Percentiles rank a stretch among this genome's conserved stretches.
Conservation (phyloP, 1,140 invertebrate genomes). For the Zeugodacus cucurbitae region DNA sequence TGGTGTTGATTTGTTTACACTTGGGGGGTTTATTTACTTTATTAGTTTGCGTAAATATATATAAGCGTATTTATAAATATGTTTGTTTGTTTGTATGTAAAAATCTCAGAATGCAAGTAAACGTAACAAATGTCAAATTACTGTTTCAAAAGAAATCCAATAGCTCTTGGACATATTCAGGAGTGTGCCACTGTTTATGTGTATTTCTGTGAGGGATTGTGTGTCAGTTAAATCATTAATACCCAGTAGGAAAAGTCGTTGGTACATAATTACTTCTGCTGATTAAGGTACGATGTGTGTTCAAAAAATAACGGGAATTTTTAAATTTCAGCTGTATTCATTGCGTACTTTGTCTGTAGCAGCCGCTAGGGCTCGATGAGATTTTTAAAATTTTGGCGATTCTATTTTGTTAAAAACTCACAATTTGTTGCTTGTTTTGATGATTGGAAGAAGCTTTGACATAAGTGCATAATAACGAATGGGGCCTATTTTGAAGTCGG, state of each 20-base stretch:
- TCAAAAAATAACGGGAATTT: no score
- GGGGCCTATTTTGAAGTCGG: no score
- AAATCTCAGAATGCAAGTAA: neutral
- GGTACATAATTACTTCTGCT: no score
- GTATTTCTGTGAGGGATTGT: neutral
- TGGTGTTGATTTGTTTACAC: neutral
- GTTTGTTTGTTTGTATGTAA: neutral
- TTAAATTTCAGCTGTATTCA: no score
- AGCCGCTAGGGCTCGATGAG: no score
- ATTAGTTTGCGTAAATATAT: neutral
- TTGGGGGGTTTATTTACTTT: neutral
- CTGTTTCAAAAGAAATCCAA: neutral
- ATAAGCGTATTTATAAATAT: neutral
- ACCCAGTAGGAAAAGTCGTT: neutral
- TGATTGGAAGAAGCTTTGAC: no score
- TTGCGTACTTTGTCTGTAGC: no score
- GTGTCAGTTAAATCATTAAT: neutral
- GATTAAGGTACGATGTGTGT: no score
- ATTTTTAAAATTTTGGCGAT: no score
- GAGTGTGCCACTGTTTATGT: neutral
- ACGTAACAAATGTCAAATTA: constrained; percentile 3
- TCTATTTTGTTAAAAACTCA: no score
- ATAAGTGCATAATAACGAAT: no score
- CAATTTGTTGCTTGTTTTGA: no score
- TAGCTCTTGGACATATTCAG: neutral